Conservation (phyloP, 2,888 invertebrate genomes). For the Scrobipalpa costella region DNA sequence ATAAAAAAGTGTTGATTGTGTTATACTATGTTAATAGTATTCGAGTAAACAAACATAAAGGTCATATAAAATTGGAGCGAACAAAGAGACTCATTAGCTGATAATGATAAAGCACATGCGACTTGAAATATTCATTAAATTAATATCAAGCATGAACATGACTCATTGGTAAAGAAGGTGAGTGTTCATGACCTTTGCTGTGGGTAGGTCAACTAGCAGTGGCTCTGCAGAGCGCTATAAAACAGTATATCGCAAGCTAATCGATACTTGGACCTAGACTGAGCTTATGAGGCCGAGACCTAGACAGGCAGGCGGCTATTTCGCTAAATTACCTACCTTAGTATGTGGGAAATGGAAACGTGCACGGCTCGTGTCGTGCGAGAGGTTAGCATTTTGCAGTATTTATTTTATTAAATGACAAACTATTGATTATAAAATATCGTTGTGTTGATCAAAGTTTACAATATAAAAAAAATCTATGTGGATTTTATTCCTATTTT, state of each 20-base stretch:
- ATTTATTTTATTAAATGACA: not conserved
- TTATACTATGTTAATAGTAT: not conserved
- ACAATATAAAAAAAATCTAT: no score
- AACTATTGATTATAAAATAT: not conserved
- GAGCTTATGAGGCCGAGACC: conserved; percentile 42
- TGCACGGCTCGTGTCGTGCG: not conserved
- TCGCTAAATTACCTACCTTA: conserved; percentile 31
- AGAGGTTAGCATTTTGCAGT: not conserved
- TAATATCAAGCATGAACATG: conserved; percentile 11
- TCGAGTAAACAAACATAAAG: not conserved
- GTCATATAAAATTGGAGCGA: not conserved
- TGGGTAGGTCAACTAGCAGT: conserved; percentile 12
- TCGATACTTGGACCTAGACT: conserved; percentile 56
- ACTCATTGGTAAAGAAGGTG: not conserved
- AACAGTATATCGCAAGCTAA: conserved; percentile 45
- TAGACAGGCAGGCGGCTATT: conserved; percentile 46
- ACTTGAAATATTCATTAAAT: not conserved
- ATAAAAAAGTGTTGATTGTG: not conserved
- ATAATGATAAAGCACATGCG: not conserved
- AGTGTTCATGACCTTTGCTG: not conserved
- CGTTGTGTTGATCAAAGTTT: no score
- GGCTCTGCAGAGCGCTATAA: conserved; percentile 36
- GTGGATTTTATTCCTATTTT: not conserved
- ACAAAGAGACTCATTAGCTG: not conserved
- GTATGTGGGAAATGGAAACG: conserved; percentile 6